Conservation (phyloP, 2,888 invertebrate genomes). For the Ischnura elegans region DNA sequence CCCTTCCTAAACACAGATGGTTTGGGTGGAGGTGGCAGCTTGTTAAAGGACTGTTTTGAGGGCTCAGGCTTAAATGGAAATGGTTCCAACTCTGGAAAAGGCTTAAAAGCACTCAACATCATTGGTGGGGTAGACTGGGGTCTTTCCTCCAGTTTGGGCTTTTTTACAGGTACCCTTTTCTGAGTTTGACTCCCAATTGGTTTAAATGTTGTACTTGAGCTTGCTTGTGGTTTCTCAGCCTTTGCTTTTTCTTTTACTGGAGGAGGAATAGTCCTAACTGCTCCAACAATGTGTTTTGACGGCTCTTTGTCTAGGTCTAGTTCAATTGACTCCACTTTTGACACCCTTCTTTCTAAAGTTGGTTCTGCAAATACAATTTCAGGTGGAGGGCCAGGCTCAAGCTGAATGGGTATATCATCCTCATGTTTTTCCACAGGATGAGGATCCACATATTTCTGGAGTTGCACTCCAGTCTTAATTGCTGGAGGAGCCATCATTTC, state of each 20-base stretch:
- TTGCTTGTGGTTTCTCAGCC: constrained; percentile 71
- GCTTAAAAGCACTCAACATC: constrained; percentile 75
- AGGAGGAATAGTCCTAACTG: constrained; percentile 81
- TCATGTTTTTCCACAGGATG: constrained; percentile 69
- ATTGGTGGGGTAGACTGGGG: constrained; percentile 56
- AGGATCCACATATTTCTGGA: constrained; percentile 76
- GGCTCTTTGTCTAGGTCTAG: constrained; percentile 81
- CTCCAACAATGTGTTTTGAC: constrained; percentile 80
- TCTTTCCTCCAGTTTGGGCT: constrained; percentile 68
- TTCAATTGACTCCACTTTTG: constrained; percentile 80
- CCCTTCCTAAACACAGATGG: constrained; percentile 82
- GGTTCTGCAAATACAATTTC: constrained; percentile 82
- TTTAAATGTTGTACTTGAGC: constrained; percentile 14
- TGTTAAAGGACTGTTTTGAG: constrained; percentile 75
- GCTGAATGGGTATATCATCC: constrained; percentile 74
- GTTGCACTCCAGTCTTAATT: constrained; percentile 51
- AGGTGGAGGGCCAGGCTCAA: constrained; percentile 85
- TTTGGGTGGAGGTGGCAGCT: constrained; percentile 79
- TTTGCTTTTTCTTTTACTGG: constrained; percentile 72
- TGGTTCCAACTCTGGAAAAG: constrained; percentile 78
- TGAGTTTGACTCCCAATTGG: background rate
- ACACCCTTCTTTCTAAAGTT: constrained; percentile 78
- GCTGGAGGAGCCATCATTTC: constrained; percentile 78
- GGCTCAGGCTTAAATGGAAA: constrained; percentile 79
- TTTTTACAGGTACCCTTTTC: constrained; percentile 74